Evolutionary conservation across 92 coral and sea anemone species (phyloP).

Genomic region (Parazoanthus swiftii): DNA sequence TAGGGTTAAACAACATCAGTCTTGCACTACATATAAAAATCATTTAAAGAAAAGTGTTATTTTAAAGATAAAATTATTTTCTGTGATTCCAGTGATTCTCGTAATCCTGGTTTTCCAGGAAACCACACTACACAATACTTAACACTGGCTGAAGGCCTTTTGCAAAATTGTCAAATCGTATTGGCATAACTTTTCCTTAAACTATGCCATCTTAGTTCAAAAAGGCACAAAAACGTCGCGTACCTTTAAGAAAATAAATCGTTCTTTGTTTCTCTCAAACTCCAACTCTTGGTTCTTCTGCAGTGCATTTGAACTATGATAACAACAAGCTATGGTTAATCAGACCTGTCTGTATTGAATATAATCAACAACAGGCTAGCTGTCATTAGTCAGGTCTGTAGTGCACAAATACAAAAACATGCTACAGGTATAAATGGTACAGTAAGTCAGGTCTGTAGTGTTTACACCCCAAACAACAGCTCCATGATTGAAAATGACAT

Average conservation of each 20-base stretch:
- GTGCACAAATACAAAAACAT: too few species aligned
- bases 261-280: slow-evolving; percentile 90
- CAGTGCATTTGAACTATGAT: slow-evolving; percentile 72
- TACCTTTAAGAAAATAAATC: slow-evolving; percentile 95
- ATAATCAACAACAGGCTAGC: too few species aligned
- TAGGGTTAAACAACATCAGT: not conserved
- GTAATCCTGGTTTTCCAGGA: too few species aligned
- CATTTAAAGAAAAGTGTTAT: not conserved
- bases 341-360: not conserved
- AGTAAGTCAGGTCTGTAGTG: too few species aligned
- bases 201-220: not conserved
- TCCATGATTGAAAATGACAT: too few species aligned
- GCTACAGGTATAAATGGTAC: too few species aligned
- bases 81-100: too few species aligned
- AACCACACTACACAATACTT: too few species aligned
- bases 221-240: not conserved
- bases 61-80: not conserved
- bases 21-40: not conserved
- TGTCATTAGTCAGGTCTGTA: too few species aligned
- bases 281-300: slow-evolving; percentile 93
- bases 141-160: too few species aligned
- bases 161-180: not conserved
- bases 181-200: not conserved
- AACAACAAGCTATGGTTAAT: not conserved
- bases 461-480: too few species aligned